Evolutionary conservation across 2,888 invertebrate genomes (phyloP), one percentile per base, ranked within the genome.

Genomic region (Plagodis dolabraria): DNA sequence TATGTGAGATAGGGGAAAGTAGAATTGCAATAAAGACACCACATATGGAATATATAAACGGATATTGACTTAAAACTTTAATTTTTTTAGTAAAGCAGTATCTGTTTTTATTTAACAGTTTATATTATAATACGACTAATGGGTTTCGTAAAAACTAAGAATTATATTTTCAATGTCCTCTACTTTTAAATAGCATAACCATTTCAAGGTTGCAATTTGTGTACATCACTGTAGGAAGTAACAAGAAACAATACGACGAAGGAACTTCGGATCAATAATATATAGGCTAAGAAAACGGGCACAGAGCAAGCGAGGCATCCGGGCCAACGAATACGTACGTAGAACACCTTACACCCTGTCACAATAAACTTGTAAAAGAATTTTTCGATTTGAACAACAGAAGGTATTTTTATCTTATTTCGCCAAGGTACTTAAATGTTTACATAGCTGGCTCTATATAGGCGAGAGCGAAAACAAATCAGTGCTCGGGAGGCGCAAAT

Each of bases 401-500:
- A 33, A 11, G 40, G 33, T 6, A 47, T 35, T n/a, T 33, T 40
- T 33, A 7, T 42, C 10, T 56, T 53, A 60, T 43, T 61, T 56
- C 46, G 60, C 52, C 22, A 46, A 49, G 53, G 60, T 53, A n/a
- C 56, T 53, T 22, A 40, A 60, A 52, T 55, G 60, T 50, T 56
- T 56, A 60, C 49, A 50, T 61, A 60, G 48, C 55, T 33, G 48
- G 40, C 52, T 84, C 73, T 74, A 82, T 79, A 85, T 83, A 79
- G 84, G 82, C 80, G 79, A 83, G 86, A 84, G 77, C 84, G 89
- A 90, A 92, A 92, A 92, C 92, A 92, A 92, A 92, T 92, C 92
- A 91, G 90, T 82, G 88, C 85, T 75, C 74, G 89, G 90, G 90
- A 89, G 91, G 91, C 91, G 89, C 88, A 91, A 92, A 92, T 92